Conservation (phyloP, 1,140 invertebrate genomes). For the Chlorops oryzae region DNA sequence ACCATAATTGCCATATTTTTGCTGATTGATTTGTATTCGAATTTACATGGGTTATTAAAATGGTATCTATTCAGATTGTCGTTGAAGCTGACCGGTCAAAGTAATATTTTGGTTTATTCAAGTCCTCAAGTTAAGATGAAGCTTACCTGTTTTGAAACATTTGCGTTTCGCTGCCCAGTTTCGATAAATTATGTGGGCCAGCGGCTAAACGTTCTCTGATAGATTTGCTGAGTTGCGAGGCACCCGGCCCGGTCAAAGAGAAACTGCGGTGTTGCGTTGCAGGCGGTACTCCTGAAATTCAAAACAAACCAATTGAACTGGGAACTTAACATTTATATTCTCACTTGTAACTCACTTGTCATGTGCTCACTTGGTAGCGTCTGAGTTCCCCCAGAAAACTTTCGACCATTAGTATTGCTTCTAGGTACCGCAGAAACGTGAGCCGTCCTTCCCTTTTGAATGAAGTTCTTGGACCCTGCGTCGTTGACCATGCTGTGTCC, state of each 20-base stretch:
- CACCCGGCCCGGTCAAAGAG: constrained; percentile 72
- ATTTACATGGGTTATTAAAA: no score
- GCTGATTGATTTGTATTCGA: no score
- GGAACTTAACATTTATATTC: not conserved
- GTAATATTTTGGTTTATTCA: no score
- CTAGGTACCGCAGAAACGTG: constrained; percentile 77
- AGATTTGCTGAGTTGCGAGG: constrained; percentile 76
- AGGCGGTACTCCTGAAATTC: constrained; percentile 31
- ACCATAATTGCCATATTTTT: no score
- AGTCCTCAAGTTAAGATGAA: no score
- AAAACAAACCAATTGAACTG: constrained; percentile 2
- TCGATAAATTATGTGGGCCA: constrained; percentile 72
- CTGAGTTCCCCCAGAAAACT: constrained; percentile 81
- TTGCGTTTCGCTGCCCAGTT: constrained; percentile 59
- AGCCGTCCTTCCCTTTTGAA: constrained; percentile 59
- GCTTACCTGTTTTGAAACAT: constrained; percentile 45
- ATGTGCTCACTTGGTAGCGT: constrained; percentile 77
- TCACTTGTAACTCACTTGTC: constrained; percentile 57
- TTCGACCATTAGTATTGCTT: constrained; percentile 66
- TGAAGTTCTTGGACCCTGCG: constrained; percentile 25
- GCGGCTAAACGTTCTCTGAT: constrained; percentile 72
- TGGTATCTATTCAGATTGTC: no score
- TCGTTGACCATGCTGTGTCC: constrained; percentile 45
- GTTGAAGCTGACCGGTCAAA: no score
- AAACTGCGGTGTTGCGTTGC: constrained; percentile 65